phyloP scores from a whole-genome alignment of 2,888 invertebrate species.

The Frankliniella intonsa region DNA sequence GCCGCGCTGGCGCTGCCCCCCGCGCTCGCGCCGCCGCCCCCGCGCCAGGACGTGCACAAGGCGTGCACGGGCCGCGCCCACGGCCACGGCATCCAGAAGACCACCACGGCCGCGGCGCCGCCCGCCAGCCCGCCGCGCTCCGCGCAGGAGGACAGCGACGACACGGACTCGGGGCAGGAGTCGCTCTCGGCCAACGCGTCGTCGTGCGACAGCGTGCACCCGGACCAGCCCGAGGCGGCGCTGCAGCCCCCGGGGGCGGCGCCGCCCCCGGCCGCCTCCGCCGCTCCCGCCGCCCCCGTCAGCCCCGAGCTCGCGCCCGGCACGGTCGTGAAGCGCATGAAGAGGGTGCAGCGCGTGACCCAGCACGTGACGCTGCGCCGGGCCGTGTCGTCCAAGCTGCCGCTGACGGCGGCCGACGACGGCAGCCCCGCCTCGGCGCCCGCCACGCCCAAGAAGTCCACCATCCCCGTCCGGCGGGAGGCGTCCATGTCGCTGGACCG shows the following conservation, averaged over 20 bases:
- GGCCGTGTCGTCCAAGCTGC: constrained; percentile 17
- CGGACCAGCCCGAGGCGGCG: constrained; percentile 31
- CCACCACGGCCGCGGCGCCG: constrained; percentile 32
- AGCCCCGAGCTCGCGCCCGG: constrained; percentile 2
- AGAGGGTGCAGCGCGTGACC: constrained; percentile 34
- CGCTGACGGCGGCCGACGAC: constrained; percentile 6
- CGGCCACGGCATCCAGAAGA: constrained; percentile 62
- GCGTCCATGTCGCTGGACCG: constrained; percentile 16
- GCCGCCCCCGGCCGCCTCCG: not conserved
- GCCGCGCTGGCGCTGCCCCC: not conserved
- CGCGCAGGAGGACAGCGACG: constrained; percentile 32
- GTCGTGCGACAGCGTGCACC: constrained; percentile 18
- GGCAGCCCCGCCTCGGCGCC: not conserved
- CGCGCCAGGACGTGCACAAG: constrained; percentile 55
- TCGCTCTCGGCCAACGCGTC: constrained; percentile 31
- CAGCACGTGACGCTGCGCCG: constrained; percentile 32
- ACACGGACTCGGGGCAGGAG: constrained; percentile 37
- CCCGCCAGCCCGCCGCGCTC: not conserved
- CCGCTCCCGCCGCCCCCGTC: not conserved
- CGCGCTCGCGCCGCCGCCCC: constrained; percentile 33
- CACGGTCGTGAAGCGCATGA: constrained; percentile 31
- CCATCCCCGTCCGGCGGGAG: constrained; percentile 16
- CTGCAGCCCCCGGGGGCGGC: constrained; percentile 24
- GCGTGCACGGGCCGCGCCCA: constrained; percentile 73
- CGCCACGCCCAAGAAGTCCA: constrained; percentile 4